Evolutionary conservation across 2,797 vertebrate species (phyloP), one percentile per base, ranked within the genome.

Genomic region (Chelon auratus): DNA sequence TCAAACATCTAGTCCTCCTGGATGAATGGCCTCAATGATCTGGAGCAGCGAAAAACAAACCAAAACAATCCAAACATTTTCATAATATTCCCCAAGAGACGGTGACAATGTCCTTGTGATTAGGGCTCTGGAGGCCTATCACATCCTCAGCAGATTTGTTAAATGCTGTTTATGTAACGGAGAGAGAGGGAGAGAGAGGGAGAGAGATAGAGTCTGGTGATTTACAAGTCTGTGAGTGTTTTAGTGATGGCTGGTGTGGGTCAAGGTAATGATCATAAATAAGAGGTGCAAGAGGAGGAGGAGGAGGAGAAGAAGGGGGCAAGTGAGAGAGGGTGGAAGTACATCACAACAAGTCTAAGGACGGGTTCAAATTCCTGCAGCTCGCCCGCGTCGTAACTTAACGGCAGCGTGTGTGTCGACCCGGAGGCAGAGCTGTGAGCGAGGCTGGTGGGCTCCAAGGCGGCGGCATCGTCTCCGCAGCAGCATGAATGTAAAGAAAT

Each of bases 191-290:
- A 13, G 50, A 45, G 42, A 67, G 55, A 75, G 71, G 22, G 22
- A 22, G 22, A 22, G 22, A 22, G 22, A 22, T 30, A 54, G 60
- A 75, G 22, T 40, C 2, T 13, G 2, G 78, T 90, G 90, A 91
- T 90, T 87, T 90, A 88, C 86, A 78, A 60, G 68, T 78, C 57
- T 81, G 73, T 86, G 83, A 84, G 84, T 83, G 82, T 81, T 89
- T 88, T 62, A 87, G 77, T 89, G 88, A 85, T 79, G 87, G 70
- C 73, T 85, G 80, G 43, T 66, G 77, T 79, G 78, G 89, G 90
- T 90, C 87, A 91, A 87, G 81, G 89, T 91, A 91, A 91, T 92
- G 86, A 91, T 82, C 83, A 90, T 92, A 90, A 92, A 91, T 92
- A 89, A 88, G 63, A 60, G 24, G 26, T 22, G 43, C 15, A 47